Evolutionary conservation across 2,888 invertebrate genomes (phyloP).

Genomic region (Cinara cedri): DNA sequence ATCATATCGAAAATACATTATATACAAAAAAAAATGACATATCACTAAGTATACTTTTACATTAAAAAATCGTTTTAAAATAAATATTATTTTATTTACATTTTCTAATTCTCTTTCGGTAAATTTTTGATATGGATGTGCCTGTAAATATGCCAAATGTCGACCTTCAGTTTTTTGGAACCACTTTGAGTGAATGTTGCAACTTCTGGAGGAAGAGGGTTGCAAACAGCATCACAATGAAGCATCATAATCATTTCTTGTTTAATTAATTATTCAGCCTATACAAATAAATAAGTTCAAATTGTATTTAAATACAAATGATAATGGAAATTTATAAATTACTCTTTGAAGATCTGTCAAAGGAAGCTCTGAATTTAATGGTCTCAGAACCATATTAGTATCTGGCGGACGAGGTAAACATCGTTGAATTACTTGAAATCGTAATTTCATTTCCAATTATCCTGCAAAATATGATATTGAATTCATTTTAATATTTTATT

Average conservation of each 20-base stretch:
- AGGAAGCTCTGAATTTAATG: conserved; percentile 75
- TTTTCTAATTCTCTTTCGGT: conserved; percentile 71
- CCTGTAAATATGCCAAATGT: conserved; percentile 82
- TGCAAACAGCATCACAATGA: conserved; percentile 84
- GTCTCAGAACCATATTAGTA: conserved; percentile 83
- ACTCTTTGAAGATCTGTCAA: conserved; percentile 84
- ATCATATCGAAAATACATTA: too few relatives aligned
- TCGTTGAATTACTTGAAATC: conserved; percentile 87
- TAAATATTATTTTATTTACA: conserved; percentile 60
- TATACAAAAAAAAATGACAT: too few relatives aligned
- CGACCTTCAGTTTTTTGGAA: conserved; percentile 67
- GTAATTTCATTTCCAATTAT: conserved; percentile 73
- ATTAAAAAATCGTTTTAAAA: background rate
- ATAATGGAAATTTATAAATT: conserved; percentile 36
- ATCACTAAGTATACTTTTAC: too few relatives aligned
- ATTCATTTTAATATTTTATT: too few relatives aligned
- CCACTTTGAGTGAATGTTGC: conserved; percentile 45
- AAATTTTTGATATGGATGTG: conserved; percentile 82
- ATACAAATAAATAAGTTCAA: conserved; percentile 58
- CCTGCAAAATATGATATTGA: conserved; percentile 63
- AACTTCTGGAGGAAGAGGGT: conserved; percentile 67
- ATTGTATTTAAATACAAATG: background rate
- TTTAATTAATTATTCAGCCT: conserved; percentile 95
- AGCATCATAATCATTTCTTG: conserved; percentile 96
- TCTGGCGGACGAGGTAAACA: conserved; percentile 83